These are phyloP conservation scores for Zaprionus lachaisei DNA, from an alignment of 1,140 invertebrate genomes.

Conservation along the genomic window DNA sequence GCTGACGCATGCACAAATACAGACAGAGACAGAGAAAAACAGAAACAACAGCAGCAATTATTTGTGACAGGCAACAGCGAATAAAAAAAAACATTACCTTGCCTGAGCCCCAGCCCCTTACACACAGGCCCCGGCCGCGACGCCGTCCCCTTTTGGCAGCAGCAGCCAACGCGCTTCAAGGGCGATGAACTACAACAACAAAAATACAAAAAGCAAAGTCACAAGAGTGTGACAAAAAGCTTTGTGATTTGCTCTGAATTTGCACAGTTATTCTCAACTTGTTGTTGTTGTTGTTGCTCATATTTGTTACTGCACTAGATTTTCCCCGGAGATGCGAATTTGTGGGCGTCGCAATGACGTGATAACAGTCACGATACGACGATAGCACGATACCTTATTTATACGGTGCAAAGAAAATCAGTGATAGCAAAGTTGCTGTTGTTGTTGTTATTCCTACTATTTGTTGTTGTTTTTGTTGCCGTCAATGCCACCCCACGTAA, in stretches of 20 bases:
- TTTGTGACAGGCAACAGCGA: slow-evolving; percentile 34
- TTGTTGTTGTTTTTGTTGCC: slow-evolving; percentile 22
- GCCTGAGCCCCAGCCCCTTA: slow-evolving; percentile 48
- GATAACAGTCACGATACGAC: slow-evolving; percentile 33
- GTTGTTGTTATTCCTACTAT: slow-evolving; percentile 23
- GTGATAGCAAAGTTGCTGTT: slow-evolving; percentile 39
- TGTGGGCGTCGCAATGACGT: slow-evolving; percentile 54
- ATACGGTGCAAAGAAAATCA: slow-evolving; percentile 39
- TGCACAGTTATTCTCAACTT: slow-evolving; percentile 28
- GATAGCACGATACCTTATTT: slow-evolving; percentile 28
- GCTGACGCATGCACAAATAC: slow-evolving; percentile 57
- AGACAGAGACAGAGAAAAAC: background rate
- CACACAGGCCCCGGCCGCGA: slow-evolving; percentile 40
- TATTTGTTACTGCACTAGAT: slow-evolving; percentile 20
- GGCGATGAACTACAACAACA: slow-evolving; percentile 58
- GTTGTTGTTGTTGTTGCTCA: slow-evolving; percentile 11
- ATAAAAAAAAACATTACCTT: slow-evolving; percentile 50
- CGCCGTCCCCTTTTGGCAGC: slow-evolving; percentile 37
- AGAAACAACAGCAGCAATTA: slow-evolving; percentile 20
- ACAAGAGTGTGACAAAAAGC: slow-evolving; percentile 50
- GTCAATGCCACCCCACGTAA: slow-evolving; percentile 46
- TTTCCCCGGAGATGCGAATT: slow-evolving; percentile 26
- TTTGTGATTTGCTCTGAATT: slow-evolving; percentile 37
- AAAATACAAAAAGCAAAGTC: slow-evolving; percentile 43
- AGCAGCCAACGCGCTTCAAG: slow-evolving; percentile 60